Evolutionary conservation across 2,113 vertebrate genomes (phyloP), one percentile per base, ranked within the genome.

Genomic region (Bungarus multicinctus): DNA sequence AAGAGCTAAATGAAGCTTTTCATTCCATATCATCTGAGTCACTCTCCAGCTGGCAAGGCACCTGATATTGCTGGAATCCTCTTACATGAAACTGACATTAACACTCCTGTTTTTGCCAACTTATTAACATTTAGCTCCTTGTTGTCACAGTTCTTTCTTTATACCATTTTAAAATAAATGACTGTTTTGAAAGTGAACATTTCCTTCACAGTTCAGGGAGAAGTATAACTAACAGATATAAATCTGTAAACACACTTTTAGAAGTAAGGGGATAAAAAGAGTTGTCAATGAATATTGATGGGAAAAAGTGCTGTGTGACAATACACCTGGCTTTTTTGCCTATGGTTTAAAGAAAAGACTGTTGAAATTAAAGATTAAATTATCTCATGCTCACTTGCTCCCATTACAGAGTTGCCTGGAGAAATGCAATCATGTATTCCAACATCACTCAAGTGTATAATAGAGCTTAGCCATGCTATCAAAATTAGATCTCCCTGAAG

Each of bases 61-160:
- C 93, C 94, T 94, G 92, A 92, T 55, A 91, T 85, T 53, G 94
- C 93, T 92, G 53, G 60, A 22, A 93, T 86, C 60, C 90, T 94
- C 93, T 95, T 89, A 92, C 91, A 85, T 92, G 91, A 94, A 91
- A 93, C 86, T 96, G 95, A 93, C 96, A 96, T 91, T 93, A 94
- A 95, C 89, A 93, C 1, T 0, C 86, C 52, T 94, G 90, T 93
- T 90, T 96, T 94, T 88, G 95, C 93, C 93, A 93, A 89, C 92
- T 95, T 95, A 95, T 95, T 95, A 58, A 91, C 94, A 92, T 94
- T 89, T 90, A 95, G 95, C 90, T 95, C 93, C 94, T 96, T 96
- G 95, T 95, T 93, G 94, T 87, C 93, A 93, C 23, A 95, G 94
- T 95, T 60, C 52, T 89, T 92, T 92, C 89, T 90, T 91, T 95